Conservation (phyloP, 2,113 vertebrate genomes). For the Neogobius melanostomus region DNA sequence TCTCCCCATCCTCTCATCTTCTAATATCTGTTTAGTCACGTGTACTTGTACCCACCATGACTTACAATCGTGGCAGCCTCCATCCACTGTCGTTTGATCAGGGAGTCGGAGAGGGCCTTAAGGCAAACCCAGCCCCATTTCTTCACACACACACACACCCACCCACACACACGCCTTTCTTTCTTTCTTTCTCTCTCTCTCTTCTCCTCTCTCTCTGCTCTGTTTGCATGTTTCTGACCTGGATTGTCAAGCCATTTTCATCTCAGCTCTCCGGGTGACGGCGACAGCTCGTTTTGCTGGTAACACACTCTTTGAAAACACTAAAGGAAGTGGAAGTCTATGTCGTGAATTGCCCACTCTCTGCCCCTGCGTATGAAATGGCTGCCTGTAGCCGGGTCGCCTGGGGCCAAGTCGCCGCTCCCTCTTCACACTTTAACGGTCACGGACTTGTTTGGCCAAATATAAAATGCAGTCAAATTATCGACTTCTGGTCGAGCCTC, state of each 20-base stretch:
- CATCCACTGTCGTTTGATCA: slow-evolving; percentile 13
- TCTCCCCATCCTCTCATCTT: not conserved
- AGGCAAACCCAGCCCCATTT: slow-evolving; percentile 56
- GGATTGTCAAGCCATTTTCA: slow-evolving; percentile 41
- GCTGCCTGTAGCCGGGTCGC: not conserved
- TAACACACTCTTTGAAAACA: slow-evolving; percentile 25
- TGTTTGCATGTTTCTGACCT: slow-evolving; percentile 48
- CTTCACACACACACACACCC: slow-evolving; percentile 9
- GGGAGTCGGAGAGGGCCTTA: slow-evolving; percentile 53
- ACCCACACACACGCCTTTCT: not conserved
- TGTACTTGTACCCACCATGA: not conserved
- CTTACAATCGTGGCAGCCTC: slow-evolving; percentile 31
- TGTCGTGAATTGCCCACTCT: not conserved
- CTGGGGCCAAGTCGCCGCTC: not conserved
- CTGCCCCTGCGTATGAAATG: not conserved
- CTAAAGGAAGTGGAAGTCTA: not conserved
- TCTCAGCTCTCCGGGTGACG: slow-evolving; percentile 32
- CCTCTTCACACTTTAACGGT: slow-evolving; percentile 3
- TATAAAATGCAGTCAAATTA: not conserved
- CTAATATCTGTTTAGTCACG: not conserved
- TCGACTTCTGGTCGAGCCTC: not conserved
- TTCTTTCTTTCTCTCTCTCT: not conserved
- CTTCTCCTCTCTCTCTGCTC: not conserved
- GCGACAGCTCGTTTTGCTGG: slow-evolving; percentile 41
- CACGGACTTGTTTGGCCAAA: not conserved